Conservation (phyloP, 2,113 vertebrate genomes). For the Bufo bufo region DNA sequence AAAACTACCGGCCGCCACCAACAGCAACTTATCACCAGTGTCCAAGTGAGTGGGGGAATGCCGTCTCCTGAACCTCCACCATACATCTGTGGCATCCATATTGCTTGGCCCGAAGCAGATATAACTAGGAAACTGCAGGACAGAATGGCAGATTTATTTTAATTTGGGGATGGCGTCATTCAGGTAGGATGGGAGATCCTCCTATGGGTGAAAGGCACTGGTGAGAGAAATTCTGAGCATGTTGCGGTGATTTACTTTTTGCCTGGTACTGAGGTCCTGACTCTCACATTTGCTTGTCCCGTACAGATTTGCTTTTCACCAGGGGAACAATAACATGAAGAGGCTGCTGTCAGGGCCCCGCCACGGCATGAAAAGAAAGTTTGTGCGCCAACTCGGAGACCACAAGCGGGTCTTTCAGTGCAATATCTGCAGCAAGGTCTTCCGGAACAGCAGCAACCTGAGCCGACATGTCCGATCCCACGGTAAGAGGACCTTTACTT, state of each 20-base stretch:
- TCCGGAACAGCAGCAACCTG: conserved; percentile 99
- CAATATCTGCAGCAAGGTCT: conserved; percentile 90
- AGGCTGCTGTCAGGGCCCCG: conserved; percentile 75
- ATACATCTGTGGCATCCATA: no score
- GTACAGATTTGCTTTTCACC: conserved; percentile 74
- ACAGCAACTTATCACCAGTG: conserved; percentile 63
- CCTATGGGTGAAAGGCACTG: no score
- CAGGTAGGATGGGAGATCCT: no score
- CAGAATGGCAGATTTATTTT: no score
- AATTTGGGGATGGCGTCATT: no score
- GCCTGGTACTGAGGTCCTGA: no score
- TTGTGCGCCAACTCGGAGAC: conserved; percentile 81
- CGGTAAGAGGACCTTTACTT: conserved; percentile 71
- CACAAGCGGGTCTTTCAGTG: conserved; percentile 93
- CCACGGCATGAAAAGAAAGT: conserved; percentile 75
- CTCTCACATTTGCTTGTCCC: neutral
- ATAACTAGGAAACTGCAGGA: neutral
- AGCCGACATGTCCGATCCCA: conserved; percentile 96
- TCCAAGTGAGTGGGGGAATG: conserved; percentile 71
- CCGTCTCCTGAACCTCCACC: neutral
- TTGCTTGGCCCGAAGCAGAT: neutral
- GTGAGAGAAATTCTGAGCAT: no score
- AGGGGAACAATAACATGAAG: conserved; percentile 71
- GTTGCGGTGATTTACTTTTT: no score
- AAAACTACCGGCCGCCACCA: conserved; percentile 68